phyloP scores from a whole-genome alignment of 2,113 vertebrate genomes.

The Pionites leucogaster region DNA sequence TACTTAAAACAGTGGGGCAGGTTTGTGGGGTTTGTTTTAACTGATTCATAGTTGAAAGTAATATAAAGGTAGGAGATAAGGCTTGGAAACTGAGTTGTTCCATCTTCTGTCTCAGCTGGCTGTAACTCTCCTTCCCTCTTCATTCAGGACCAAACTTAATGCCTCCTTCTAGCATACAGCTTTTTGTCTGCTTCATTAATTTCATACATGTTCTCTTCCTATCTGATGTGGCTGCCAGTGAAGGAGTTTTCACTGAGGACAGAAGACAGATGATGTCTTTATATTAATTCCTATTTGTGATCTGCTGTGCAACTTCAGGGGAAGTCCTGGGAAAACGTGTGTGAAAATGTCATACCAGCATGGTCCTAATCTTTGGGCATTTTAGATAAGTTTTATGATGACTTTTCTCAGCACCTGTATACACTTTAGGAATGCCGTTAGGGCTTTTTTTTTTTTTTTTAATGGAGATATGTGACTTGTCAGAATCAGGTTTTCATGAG shows the following conservation, averaged over 20 bases:
- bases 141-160: neutral
- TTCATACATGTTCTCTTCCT: neutral
- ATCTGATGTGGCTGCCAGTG: neutral
- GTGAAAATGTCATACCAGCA: neutral
- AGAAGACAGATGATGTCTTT: neutral
- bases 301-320: neutral
- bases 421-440: rapidly evolving
- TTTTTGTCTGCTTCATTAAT: neutral
- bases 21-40: neutral
- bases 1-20: neutral
- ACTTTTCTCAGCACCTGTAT: neutral
- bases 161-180: neutral
- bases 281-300: neutral
- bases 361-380: neutral
- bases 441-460: neutral
- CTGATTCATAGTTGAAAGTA: too few species aligned
- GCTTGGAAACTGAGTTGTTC: neutral
- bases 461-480: neutral
- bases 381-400: neutral
- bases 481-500: neutral
- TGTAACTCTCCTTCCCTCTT: neutral
- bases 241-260: neutral
- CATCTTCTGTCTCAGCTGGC: neutral
- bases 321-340: neutral
- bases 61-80: neutral